Percentiles rank a stretch among this genome's conserved stretches.
These are phyloP conservation scores for Rhyacophila evoluta DNA, from an alignment of 2,888 invertebrate species.

Conservation along the genomic window DNA sequence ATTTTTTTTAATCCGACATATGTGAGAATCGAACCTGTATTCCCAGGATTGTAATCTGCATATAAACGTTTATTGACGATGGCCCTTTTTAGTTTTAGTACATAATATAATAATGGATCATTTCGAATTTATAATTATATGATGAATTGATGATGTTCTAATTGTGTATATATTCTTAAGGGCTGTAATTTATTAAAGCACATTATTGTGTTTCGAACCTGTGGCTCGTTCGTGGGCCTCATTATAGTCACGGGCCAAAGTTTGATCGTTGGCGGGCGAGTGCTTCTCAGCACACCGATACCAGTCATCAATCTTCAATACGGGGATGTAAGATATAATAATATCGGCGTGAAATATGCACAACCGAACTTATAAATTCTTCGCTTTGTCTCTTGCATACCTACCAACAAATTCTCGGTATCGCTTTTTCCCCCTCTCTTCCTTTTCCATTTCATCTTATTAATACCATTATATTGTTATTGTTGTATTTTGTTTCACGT, in stretches of 20 bases:
- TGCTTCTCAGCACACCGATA: neutral
- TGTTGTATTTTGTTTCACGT: neutral
- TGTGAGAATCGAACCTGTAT: too few relatives aligned
- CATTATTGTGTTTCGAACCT: too few relatives aligned
- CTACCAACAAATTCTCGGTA: neutral
- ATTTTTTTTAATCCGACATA: too few relatives aligned
- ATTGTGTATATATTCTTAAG: too few relatives aligned
- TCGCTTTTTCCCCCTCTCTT: neutral
- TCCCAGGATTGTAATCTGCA: too few relatives aligned
- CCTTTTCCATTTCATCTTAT: constrained; percentile 22
- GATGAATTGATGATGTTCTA: too few relatives aligned
- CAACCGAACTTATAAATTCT: constrained; percentile 24
- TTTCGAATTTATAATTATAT: too few relatives aligned
- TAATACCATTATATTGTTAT: constrained; percentile 18
- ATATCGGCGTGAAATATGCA: constrained; percentile 18
- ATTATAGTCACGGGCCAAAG: neutral
- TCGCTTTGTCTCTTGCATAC: constrained; percentile 24
- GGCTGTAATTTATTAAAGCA: too few relatives aligned
- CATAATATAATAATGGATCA: too few relatives aligned
- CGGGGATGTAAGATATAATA: constrained; percentile 13
- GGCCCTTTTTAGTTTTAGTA: too few relatives aligned
- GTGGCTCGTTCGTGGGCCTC: too few relatives aligned
- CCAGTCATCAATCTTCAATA: constrained; percentile 18
- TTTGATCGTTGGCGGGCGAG: neutral
- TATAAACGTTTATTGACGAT: too few relatives aligned